phyloP scores from a whole-genome alignment of 2,113 vertebrate species.

The Salvator merianae region DNA sequence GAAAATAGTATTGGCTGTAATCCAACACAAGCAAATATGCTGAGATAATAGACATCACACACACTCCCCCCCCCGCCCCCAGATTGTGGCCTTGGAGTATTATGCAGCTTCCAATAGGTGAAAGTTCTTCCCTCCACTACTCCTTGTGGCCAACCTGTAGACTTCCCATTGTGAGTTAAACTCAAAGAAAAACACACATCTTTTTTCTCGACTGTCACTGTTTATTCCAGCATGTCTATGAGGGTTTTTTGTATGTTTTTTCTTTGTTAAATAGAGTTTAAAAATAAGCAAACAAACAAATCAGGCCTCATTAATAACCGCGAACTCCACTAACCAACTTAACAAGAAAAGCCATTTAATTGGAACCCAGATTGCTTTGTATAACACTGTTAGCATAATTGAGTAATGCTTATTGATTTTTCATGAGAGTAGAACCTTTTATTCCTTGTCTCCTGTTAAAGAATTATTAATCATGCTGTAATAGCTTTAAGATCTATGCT shows the following conservation, averaged over 20 bases:
- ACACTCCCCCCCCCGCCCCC: no score
- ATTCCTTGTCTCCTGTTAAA: slow-evolving; percentile 74
- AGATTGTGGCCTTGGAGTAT: background rate
- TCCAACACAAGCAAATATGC: background rate
- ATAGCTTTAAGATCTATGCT: slow-evolving; percentile 80
- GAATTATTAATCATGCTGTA: slow-evolving; percentile 78
- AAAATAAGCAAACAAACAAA: slow-evolving; percentile 52
- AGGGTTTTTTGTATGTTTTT: background rate
- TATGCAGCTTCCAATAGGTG: no score
- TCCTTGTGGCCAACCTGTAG: background rate
- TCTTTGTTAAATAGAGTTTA: background rate
- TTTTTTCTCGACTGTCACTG: background rate
- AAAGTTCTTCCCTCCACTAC: no score
- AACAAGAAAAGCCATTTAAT: slow-evolving; percentile 70
- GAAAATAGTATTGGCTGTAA: background rate
- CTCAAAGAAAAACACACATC: background rate
- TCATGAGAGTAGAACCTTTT: slow-evolving; percentile 70
- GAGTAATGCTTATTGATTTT: slow-evolving; percentile 80
- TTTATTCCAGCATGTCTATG: background rate
- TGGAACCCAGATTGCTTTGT: slow-evolving; percentile 66
- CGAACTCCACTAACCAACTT: slow-evolving; percentile 55
- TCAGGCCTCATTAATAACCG: slow-evolving; percentile 60
- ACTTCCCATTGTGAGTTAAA: background rate
- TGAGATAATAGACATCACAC: no score
- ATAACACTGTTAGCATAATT: slow-evolving; percentile 73